These are phyloP conservation scores for Ptilonorhynchus violaceus DNA, from an alignment of 2,113 vertebrate species.

Conservation along the genomic window DNA sequence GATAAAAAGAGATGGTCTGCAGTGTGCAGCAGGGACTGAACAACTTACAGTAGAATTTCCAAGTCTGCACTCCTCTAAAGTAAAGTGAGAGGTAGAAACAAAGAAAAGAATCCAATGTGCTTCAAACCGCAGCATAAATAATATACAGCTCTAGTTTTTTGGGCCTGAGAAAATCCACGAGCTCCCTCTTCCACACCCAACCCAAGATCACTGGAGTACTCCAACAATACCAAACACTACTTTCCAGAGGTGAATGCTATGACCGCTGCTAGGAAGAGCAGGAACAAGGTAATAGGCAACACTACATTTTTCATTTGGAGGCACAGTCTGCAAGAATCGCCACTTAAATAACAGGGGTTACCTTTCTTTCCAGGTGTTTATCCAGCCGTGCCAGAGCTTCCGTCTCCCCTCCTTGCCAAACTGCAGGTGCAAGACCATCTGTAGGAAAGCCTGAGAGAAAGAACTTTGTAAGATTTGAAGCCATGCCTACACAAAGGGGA, in stretches of 20 bases:
- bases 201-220: neutral
- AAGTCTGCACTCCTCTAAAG: neutral
- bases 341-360: slow-evolving; percentile 29
- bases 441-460: slow-evolving; percentile 85
- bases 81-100: neutral
- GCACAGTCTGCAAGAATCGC: neutral
- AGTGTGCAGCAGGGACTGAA: neutral
- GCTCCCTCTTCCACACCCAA: neutral
- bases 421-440: slow-evolving; percentile 76
- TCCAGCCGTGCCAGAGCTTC: slow-evolving; percentile 90
- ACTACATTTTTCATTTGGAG: neutral
- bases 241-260: neutral
- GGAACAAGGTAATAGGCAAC: neutral
- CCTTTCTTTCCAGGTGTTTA: slow-evolving; percentile 95
- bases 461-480: neutral
- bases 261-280: neutral
- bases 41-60: neutral
- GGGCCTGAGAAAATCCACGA: neutral
- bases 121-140: neutral
- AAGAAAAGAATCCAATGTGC: neutral
- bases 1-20: neutral
- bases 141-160: neutral
- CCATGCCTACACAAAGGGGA: neutral
- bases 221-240: neutral
- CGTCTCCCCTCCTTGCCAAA: slow-evolving; percentile 92